Evolutionary conservation across 2,113 vertebrate genomes (phyloP).

Genomic region (Symphodus melops): DNA sequence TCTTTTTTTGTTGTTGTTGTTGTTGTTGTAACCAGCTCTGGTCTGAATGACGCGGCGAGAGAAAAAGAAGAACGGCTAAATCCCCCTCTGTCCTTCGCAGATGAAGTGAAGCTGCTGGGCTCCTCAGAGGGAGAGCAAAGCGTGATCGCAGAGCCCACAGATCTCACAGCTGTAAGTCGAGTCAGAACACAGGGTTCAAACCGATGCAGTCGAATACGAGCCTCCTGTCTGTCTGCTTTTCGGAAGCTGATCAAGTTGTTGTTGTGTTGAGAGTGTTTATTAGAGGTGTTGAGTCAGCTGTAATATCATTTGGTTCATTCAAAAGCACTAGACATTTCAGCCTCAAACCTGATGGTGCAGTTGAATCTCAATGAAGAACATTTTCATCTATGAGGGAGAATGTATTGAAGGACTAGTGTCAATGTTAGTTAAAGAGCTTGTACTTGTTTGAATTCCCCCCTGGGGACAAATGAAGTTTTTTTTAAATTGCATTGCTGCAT

Average conservation of each 20-base stretch:
- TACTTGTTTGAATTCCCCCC: no score
- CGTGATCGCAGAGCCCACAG: neutral
- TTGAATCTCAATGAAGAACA: no score
- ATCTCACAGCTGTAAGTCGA: conserved; percentile 33
- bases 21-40: conserved; percentile 44
- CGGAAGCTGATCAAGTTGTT: neutral
- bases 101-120: conserved; percentile 61
- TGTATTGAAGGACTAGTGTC: no score
- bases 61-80: neutral
- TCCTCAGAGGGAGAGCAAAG: conserved; percentile 9
- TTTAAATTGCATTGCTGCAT: no score
- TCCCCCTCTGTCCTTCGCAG: conserved; percentile 55
- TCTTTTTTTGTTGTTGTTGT: neutral
- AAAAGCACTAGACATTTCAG: no score
- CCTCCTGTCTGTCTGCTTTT: no score
- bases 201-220: neutral
- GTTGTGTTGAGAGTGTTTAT: no score
- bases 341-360: no score
- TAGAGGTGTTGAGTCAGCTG: neutral
- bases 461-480: no score
- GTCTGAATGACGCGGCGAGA: conserved; percentile 17
- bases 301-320: neutral
- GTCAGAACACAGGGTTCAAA: neutral
- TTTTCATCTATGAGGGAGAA: no score
- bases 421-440: neutral